Evolutionary conservation across 37 sponge, comb jelly and placozoan species (phyloP), one percentile per base, ranked within the genome.

Genomic region (Chondrilla cf. caribensis): DNA sequence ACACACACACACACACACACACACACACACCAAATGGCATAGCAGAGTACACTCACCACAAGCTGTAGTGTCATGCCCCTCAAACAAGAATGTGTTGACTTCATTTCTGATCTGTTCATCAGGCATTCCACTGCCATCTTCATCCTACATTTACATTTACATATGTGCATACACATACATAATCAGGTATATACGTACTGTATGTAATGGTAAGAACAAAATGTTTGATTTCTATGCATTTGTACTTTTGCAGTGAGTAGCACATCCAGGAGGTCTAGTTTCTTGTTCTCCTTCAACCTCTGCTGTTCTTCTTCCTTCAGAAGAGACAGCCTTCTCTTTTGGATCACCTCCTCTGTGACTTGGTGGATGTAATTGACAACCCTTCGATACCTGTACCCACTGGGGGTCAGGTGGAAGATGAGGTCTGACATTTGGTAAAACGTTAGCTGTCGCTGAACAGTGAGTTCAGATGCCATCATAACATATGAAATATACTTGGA

Each of bases 71-170:
- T 62, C 64, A 15, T 62, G 64, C 15, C 64, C 64, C 29, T 62
- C 64, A 62, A 62, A 62, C 64, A 62, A 62, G 29, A 62, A 62
- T 62, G 64, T 62, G 29, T 62, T 28, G 6, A 62, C 64, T 62
- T 62, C 64, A 62, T 28, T 62, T 62, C 64, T 62, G 64, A 62
- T 62, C 29, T 62, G 29, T 29, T 62, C 64, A 62, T 62, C 64
- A 6, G 64, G 29, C 29, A 62, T 29, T 19, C 64, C 64, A 19
- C 6, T n/a, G 29, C 64, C 64, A 15, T 62, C 29, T 28, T 62
- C 64, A 62, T 62, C 8, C 64, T 62, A 62, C 25, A 62, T 62
- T 55, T 55, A 55, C 57, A 55, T 17, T 19, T 19, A 19, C 17
- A 55, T 55, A 17, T 17, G 17, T 55, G 57, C 17, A 11, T 55